Evolutionary conservation across 2,888 invertebrate species (phyloP).

Genomic region (Drosophila nigricruria): DNA sequence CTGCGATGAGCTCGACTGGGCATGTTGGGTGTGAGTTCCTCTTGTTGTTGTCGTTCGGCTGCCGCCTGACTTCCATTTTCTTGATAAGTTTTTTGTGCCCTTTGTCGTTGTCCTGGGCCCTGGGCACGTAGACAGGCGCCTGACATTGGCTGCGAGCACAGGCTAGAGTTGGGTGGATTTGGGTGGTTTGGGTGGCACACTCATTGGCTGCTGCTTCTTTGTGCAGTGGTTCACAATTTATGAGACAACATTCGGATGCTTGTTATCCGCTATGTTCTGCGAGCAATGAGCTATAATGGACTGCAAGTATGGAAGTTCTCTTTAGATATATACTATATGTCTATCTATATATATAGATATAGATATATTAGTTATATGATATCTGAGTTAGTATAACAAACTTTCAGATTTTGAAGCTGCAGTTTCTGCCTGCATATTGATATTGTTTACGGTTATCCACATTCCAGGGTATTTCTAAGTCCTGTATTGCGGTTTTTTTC

Average conservation of each 20-base stretch:
- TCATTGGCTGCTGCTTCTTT: constrained; percentile 55
- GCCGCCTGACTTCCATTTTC: constrained; percentile 74
- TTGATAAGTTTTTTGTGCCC: constrained; percentile 74
- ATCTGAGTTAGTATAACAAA: background rate
- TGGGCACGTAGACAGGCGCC: constrained; percentile 63
- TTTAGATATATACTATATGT: background rate
- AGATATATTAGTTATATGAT: background rate
- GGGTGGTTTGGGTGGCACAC: constrained; percentile 28
- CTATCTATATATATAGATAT: background rate
- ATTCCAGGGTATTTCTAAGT: background rate
- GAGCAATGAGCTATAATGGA: constrained; percentile 17
- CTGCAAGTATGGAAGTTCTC: background rate
- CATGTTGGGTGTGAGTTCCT: constrained; percentile 21
- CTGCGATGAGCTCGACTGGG: constrained; percentile 18
- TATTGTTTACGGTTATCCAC: background rate
- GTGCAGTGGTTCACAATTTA: constrained; percentile 48
- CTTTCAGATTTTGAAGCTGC: background rate
- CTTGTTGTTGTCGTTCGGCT: constrained; percentile 35
- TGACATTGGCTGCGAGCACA: constrained; percentile 49
- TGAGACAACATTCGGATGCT: constrained; percentile 44
- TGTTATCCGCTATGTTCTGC: constrained; percentile 3
- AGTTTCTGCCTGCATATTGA: background rate
- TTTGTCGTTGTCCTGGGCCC: constrained; percentile 61
- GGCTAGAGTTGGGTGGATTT: constrained; percentile 13
- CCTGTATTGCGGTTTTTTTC: background rate